Base-by-base conservation (phyloP, 2,888 invertebrate genomes). In the Scaptomyza flava region DNA sequence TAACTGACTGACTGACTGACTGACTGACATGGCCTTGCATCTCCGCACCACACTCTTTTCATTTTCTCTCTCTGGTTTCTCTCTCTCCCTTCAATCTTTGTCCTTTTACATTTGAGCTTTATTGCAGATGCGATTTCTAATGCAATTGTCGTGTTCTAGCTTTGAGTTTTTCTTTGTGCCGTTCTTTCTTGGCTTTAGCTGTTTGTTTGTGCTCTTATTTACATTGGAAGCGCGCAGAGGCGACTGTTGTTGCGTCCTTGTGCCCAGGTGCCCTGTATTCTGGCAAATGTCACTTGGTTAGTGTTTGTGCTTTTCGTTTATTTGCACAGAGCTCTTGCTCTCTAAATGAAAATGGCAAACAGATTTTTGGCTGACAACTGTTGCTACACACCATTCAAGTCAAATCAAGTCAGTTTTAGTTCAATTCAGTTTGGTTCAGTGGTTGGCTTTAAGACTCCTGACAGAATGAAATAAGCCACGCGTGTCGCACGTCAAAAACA, bases 101-200 rank as follows among this genome's bases (percentile, higher is more conserved):
- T 34, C 20, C 9, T 0, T 8, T 3, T 12, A 2, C 6, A 1
- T 11, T 46, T 34, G 20, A 45, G 38, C 43, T 50, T 11, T 27
- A 34, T 43, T 34, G 27, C 47, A 46, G 54, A 27, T 65, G 51
- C 58, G 50, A 59, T 62, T 48, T 48, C 52, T 78, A 74, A 74
- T 74, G 79, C 78, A 74, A 68, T 74, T 78, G 53, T 72, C 51
- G 52, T 74, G 73, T 66, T 72, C 66, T 56, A 51, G 20, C 74
- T 68, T 61, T 51, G 12, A 58, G 43, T 42, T 45, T 54, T 50
- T 11, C 45, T 43, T 59, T 43, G 45, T 38, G 54, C 45, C 48
- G 47, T 57, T 42, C 53, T 30, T 48, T 41, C 58, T 20, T 46
- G 46, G 59, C 56, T 53, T 53, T 48, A 31, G 7, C 41, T 63